These are phyloP conservation scores for Eueremaeus valkanovi DNA, from an alignment of 2,888 invertebrate species.

Conservation along the genomic window DNA sequence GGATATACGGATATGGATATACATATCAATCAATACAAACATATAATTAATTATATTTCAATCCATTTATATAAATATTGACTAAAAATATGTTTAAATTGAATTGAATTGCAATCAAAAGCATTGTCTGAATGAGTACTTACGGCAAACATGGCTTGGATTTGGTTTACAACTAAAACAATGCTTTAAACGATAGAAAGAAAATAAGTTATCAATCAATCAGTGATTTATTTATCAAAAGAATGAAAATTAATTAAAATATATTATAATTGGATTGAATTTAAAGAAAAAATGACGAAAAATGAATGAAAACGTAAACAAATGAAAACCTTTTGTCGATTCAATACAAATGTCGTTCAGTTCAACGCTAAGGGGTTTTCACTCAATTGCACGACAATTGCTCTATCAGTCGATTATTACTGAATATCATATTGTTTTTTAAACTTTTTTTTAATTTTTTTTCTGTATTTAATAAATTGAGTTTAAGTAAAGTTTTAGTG, in stretches of 20 bases:
- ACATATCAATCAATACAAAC: neutral
- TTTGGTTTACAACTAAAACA: neutral
- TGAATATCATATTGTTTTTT: too few relatives aligned
- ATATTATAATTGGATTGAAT: neutral
- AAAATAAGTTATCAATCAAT: neutral
- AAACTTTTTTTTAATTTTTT: too few relatives aligned
- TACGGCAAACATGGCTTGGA: slow-evolving; percentile 21
- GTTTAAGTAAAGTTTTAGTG: too few relatives aligned
- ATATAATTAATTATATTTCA: too few relatives aligned
- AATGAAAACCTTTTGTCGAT: neutral
- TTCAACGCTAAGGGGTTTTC: neutral
- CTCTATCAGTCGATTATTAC: too few relatives aligned
- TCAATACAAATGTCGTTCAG: slow-evolving; percentile 13
- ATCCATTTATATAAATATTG: neutral
- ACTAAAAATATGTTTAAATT: neutral
- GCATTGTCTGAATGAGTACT: slow-evolving; percentile 8
- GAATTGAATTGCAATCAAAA: neutral
- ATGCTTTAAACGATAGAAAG: neutral
- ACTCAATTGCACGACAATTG: neutral
- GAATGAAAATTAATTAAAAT: neutral
- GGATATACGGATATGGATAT: neutral
- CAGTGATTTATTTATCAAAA: neutral
- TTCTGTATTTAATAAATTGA: too few relatives aligned
- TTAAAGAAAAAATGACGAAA: neutral
- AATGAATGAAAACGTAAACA: slow-evolving; percentile 8